A percentile compares a stretch with the other conserved stretches of the same genome.
Evolutionary conservation across 2,797 vertebrate species (phyloP).

Genomic region (Brachyalestes nurse): DNA sequence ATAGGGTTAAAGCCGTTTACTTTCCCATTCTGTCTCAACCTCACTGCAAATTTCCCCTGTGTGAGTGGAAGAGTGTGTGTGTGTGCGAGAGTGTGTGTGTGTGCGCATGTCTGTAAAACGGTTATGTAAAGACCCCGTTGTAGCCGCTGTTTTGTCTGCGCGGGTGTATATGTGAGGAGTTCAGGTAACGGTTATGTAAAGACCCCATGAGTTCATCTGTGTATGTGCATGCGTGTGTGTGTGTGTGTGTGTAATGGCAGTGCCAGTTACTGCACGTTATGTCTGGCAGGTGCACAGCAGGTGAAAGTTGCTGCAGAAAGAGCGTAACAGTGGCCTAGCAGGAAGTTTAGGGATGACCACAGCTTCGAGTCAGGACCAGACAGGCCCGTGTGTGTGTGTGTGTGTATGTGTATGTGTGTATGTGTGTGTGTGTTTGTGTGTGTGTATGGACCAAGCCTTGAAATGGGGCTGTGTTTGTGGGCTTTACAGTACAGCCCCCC

Average conservation of each 20-base stretch:
- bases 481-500: slow-evolving; percentile 44
- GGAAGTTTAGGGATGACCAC: slow-evolving; percentile 67
- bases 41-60: slow-evolving; percentile 46
- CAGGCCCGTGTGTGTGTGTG: slow-evolving; percentile 21
- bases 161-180: slow-evolving; percentile 4
- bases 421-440: slow-evolving; percentile 1
- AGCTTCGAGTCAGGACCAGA: slow-evolving; percentile 36
- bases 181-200: slow-evolving; percentile 62
- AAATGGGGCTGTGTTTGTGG: slow-evolving; percentile 32
- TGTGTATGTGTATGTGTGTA: not conserved
- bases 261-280: slow-evolving; percentile 57
- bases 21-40: slow-evolving; percentile 43
- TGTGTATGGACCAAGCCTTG: slow-evolving; percentile 43
- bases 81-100: slow-evolving; percentile 25
- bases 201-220: slow-evolving; percentile 29
- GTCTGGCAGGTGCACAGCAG: slow-evolving; percentile 56
- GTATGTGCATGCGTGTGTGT: slow-evolving; percentile 19
- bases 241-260: slow-evolving; percentile 22
- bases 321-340: slow-evolving; percentile 40
- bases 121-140: slow-evolving; percentile 38
- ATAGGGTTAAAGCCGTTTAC: slow-evolving; percentile 37
- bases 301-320: slow-evolving; percentile 51
- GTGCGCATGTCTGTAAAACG: slow-evolving; percentile 9
- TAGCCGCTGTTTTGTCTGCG: slow-evolving; percentile 18
- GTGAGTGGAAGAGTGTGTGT: slow-evolving; percentile 39